Percentiles rank a stretch among this genome's conserved stretches.
Evolutionary conservation across 1,140 invertebrate species (phyloP).

Genomic region (Formica selysi): DNA sequence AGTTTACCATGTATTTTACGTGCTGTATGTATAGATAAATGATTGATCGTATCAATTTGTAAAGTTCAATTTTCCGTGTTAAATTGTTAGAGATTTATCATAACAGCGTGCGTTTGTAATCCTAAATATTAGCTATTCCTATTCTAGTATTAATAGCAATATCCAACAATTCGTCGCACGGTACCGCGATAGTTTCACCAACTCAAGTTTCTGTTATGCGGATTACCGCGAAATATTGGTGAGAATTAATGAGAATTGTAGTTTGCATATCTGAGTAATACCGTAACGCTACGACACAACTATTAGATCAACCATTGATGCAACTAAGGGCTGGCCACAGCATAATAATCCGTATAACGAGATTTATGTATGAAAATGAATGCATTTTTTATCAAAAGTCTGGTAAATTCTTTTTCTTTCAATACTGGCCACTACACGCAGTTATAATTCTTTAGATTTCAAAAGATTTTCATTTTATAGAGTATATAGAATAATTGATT

Average conservation of each 20-base stretch:
- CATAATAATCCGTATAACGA: not conserved
- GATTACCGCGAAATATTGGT: slow-evolving; percentile 66
- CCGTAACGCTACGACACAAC: slow-evolving; percentile 44
- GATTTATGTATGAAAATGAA: not conserved
- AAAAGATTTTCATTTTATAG: no score
- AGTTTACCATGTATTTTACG: not conserved
- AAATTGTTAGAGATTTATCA: slow-evolving; percentile 29
- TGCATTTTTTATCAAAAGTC: not conserved
- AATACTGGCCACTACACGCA: no score
- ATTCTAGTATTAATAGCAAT: slow-evolving; percentile 45
- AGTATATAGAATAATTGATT: no score
- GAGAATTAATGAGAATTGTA: slow-evolving; percentile 73
- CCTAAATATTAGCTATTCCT: slow-evolving; percentile 23
- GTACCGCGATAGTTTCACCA: slow-evolving; percentile 30
- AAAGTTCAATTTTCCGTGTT: not conserved
- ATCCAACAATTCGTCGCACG: slow-evolving; percentile 42
- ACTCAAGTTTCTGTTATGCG: slow-evolving; percentile 56
- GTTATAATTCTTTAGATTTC: no score
- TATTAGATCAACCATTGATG: slow-evolving; percentile 38
- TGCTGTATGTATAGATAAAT: not conserved
- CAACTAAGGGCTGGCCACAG: slow-evolving; percentile 4
- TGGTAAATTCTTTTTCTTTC: no score
- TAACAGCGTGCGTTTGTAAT: slow-evolving; percentile 5
- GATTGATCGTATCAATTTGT: slow-evolving; percentile 8
- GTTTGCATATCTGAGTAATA: slow-evolving; percentile 61